Percentiles rank a stretch among this genome's conserved stretches.
Conservation (phyloP, 2,888 invertebrate genomes). For the Dilophus febrilis region DNA sequence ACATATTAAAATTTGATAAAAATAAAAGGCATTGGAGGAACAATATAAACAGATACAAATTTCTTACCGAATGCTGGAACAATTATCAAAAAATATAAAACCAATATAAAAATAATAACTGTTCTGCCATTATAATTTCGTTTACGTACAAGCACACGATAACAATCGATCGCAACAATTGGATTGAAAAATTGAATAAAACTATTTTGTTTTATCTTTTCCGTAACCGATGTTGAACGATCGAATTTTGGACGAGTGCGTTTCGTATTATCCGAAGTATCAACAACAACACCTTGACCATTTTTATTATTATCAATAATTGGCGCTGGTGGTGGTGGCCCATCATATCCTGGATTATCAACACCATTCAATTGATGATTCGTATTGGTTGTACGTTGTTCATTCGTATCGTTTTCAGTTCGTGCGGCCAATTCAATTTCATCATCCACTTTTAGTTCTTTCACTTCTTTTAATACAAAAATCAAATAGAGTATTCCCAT, state of each 20-base stretch:
- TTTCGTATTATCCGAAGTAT: not conserved
- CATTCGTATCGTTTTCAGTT: conserved; percentile 7
- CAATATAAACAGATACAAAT: too few species aligned
- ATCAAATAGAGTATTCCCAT: conserved; percentile 25
- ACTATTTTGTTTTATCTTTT: conserved; percentile 13
- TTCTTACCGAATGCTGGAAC: conserved; percentile 19
- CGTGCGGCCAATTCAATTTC: conserved; percentile 7
- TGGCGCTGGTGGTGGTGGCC: not conserved
- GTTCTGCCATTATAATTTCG: conserved; percentile 22
- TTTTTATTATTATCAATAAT: not conserved
- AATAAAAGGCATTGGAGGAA: too few species aligned
- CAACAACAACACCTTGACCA: not conserved
- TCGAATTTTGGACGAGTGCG: not conserved
- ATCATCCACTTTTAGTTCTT: conserved; percentile 2
- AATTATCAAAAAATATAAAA: conserved; percentile 23
- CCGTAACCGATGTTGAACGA: not conserved
- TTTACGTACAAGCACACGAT: conserved; percentile 22
- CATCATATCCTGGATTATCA: conserved; percentile 10
- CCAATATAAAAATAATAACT: conserved; percentile 19
- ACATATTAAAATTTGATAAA: too few species aligned
- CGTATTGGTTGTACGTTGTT: conserved; percentile 13
- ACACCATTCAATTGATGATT: conserved; percentile 4
- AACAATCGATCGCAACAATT: conserved; percentile 22
- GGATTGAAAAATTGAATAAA: conserved; percentile 26
- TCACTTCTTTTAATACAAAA: conserved; percentile 23